phyloP scores from a whole-genome alignment of 2,797 vertebrate species.

The Siniperca scherzeri region DNA sequence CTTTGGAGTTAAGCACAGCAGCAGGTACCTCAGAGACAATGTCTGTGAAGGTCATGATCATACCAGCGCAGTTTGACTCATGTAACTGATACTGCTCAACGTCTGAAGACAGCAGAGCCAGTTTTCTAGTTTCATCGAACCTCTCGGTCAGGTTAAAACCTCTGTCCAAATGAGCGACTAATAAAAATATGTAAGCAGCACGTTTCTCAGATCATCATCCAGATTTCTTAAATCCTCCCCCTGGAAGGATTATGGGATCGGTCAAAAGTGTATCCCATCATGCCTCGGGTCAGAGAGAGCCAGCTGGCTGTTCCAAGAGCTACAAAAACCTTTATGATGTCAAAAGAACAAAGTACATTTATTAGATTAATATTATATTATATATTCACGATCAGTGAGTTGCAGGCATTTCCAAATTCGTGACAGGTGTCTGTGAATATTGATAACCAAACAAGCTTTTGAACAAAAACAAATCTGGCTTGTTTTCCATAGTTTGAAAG shows the following conservation, averaged over 20 bases:
- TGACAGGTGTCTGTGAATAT: constrained; percentile 31
- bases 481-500: constrained; percentile 23
- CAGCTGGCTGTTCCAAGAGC: constrained; percentile 31
- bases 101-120: constrained; percentile 14
- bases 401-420: background rate
- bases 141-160: constrained; percentile 20
- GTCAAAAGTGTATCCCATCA: constrained; percentile 25
- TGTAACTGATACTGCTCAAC: constrained; percentile 16
- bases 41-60: constrained; percentile 34
- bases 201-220: constrained; percentile 37
- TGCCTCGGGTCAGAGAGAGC: background rate
- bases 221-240: constrained; percentile 25
- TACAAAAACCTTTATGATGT: background rate
- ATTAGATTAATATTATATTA: constrained; percentile 5
- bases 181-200: constrained; percentile 25
- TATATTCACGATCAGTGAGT: background rate
- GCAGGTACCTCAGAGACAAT: constrained; percentile 22
- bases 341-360: constrained; percentile 14
- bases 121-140: constrained; percentile 12
- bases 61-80: constrained; percentile 17
- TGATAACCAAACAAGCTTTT: constrained; percentile 11
- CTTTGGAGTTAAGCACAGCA: background rate
- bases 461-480: constrained; percentile 40
- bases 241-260: constrained; percentile 10
- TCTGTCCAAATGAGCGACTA: background rate